Conservation (phyloP, 1,140 invertebrate genomes). For the Phortica variegata region DNA sequence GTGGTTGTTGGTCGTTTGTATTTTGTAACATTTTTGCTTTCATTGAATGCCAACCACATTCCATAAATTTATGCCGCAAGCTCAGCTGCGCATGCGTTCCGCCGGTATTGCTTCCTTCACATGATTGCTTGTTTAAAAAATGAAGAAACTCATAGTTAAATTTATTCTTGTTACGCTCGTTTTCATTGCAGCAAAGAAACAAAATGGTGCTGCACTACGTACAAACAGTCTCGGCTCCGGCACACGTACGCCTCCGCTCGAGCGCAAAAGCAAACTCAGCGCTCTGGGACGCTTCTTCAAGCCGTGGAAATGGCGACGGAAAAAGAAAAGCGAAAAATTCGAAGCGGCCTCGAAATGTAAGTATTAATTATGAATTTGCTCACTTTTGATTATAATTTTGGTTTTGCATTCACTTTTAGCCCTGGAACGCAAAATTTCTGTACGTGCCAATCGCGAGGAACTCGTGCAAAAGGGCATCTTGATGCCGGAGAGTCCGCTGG, state of each 20-base stretch:
- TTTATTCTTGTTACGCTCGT: too few relatives aligned
- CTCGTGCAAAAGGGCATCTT: slow-evolving; percentile 95
- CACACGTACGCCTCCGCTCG: slow-evolving; percentile 74
- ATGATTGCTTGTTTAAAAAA: too few relatives aligned
- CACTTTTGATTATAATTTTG: background rate
- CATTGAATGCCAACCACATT: too few relatives aligned
- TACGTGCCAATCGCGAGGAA: slow-evolving; percentile 94
- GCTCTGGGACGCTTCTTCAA: slow-evolving; percentile 93
- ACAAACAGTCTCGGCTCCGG: slow-evolving; percentile 83
- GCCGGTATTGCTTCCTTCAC: too few relatives aligned
- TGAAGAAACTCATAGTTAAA: too few relatives aligned
- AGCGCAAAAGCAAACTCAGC: slow-evolving; percentile 90
- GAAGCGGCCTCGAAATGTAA: slow-evolving; percentile 94
- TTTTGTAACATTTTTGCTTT: too few relatives aligned
- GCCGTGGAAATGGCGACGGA: slow-evolving; percentile 98
- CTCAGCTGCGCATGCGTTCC: too few relatives aligned
- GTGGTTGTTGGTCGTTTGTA: too few relatives aligned
- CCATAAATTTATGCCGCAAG: too few relatives aligned
- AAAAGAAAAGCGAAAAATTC: slow-evolving; percentile 98
- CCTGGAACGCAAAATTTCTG: slow-evolving; percentile 96
- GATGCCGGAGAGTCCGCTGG: slow-evolving; percentile 81
- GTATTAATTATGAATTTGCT: slow-evolving; percentile 49
- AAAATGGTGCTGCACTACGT: slow-evolving; percentile 84
- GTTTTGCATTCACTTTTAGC: slow-evolving; percentile 63
- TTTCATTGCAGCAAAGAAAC: slow-evolving; percentile 81